Evolutionary conservation across 1,140 invertebrate species (phyloP), one percentile per base, ranked within the genome.

Genomic region (Caerostris extrusa): DNA sequence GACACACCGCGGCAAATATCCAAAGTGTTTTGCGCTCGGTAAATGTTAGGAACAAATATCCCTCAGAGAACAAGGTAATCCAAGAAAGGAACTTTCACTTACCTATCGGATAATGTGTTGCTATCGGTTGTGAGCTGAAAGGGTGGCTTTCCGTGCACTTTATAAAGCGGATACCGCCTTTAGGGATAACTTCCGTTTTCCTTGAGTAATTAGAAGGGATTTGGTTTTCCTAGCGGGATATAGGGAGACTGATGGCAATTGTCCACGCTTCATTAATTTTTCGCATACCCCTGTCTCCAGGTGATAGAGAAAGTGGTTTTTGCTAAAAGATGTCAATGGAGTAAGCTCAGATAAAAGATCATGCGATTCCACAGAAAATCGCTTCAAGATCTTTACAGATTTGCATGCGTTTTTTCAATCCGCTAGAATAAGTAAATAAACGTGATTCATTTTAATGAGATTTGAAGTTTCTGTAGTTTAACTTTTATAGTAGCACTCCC

Each of bases 191-290:
- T 92, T 92, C 90, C 90, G 90, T 92, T 92, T 92, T 92, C 90
- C 90, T 56, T 67, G 55, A 19, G 90, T 57, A 92, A 92, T 92
- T 92, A 92, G 34, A 60, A 91, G 34, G 90, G 90, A 91, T 82
- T 91, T 91, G 34, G 12, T 64, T 61, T 87, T 87, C 85, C 60
- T 87, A 53, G 85, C 19, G 85, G 60, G 14, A 58, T 58, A 17
- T 34, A 34, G 34, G 88, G 34, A n/a, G 53, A 8, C 55, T 57
- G 67, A 69, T 77, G 88, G 57, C 64, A 53, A 19, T 90, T 56
- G 88, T 71, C 53, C 90, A 91, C 90, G 90, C 90, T 91, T 34
- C 71, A 10, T 53, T 58, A 61, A 61, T 61, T 69, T 61, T 17
- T 10, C 17, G 34, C 19, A 77, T 50, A 50, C 71, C 71, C 34